These are phyloP conservation scores for Coenobita brevimanus DNA, from an alignment of 1,140 invertebrate genomes.

Conservation along the genomic window DNA sequence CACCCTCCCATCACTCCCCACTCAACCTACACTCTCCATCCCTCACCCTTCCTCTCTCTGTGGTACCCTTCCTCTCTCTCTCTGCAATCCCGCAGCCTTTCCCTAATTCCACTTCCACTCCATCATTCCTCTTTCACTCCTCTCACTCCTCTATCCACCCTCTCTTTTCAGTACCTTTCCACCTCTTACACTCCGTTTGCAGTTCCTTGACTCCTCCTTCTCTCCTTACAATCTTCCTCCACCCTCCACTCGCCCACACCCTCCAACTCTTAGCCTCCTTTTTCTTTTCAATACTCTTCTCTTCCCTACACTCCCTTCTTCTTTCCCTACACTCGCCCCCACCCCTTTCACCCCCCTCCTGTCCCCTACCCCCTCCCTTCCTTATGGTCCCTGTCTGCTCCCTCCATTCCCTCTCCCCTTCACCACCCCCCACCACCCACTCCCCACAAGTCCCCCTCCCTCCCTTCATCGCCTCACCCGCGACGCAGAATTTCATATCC, in stretches of 20 bases:
- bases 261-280: too few relatives aligned
- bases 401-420: too few relatives aligned
- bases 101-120: not conserved
- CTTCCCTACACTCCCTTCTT: too few relatives aligned
- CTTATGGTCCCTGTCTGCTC: too few relatives aligned
- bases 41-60: not conserved
- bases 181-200: not conserved
- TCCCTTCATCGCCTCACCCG: not conserved
- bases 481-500: slow-evolving; percentile 55
- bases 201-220: not conserved
- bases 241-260: not conserved
- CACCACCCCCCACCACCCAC: not conserved
- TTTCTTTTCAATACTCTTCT: too few relatives aligned
- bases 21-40: not conserved
- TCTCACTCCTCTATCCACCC: not conserved
- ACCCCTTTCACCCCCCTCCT: too few relatives aligned
- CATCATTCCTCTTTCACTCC: not conserved
- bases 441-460: not conserved
- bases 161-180: not conserved
- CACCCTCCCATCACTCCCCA: not conserved
- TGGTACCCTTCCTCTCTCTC: not conserved
- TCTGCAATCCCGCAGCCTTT: not conserved
- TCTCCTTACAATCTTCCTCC: not conserved
- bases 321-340: too few relatives aligned
- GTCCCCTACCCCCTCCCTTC: too few relatives aligned